phyloP scores from a whole-genome alignment of 2,113 vertebrate species.

The Cyanoderma ruficeps region DNA sequence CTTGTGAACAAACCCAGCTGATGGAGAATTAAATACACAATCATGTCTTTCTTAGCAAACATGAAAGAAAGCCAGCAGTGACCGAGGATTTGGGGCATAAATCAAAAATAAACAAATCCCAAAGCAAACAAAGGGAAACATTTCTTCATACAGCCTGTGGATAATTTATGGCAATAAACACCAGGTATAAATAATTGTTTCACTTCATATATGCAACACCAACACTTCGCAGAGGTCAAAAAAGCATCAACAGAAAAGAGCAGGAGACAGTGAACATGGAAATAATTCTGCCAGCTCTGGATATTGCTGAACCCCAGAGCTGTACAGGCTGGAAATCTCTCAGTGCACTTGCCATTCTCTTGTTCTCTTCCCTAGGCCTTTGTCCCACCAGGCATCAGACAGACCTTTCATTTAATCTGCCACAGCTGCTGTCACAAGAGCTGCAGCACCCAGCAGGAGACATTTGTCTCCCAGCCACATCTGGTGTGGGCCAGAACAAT shows the following conservation, averaged over 20 bases:
- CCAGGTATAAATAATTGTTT: neutral
- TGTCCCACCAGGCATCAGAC: neutral
- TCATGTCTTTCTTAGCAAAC: neutral
- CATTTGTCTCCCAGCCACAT: neutral
- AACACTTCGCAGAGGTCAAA: neutral
- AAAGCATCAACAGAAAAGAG: neutral
- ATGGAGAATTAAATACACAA: neutral
- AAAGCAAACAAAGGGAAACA: neutral
- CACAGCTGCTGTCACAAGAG: neutral
- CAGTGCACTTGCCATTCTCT: neutral
- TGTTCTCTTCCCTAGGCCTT: neutral
- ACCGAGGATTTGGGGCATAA: neutral
- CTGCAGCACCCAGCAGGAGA: neutral
- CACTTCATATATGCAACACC: neutral
- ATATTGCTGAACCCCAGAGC: neutral
- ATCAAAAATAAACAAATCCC: neutral
- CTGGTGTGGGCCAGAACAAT: neutral
- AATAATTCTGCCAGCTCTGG: neutral
- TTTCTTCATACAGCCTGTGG: neutral
- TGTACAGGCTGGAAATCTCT: neutral
- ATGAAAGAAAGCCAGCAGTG: neutral
- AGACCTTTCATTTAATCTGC: neutral
- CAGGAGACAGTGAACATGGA: neutral
- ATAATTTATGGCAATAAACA: neutral
- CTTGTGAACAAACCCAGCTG: neutral